These are phyloP conservation scores for Microtus montanus DNA, from an alignment of 2,113 vertebrate species.

Conservation along the genomic window DNA sequence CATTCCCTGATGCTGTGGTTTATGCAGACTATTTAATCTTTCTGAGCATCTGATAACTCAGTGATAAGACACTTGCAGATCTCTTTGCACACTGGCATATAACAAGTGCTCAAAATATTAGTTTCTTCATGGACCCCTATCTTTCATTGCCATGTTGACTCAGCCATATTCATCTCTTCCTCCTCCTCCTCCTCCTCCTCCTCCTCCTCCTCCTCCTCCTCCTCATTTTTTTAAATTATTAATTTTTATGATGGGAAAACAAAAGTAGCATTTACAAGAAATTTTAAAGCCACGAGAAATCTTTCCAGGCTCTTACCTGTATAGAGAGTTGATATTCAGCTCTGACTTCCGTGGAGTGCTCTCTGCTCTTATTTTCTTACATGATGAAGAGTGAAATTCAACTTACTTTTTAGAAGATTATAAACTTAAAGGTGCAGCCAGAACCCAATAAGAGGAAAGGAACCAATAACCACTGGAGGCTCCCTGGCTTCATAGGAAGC, in stretches of 20 bases:
- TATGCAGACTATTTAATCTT: background rate
- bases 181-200: no score
- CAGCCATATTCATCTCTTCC: background rate
- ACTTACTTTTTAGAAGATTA: conserved; percentile 38
- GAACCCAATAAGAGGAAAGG: background rate
- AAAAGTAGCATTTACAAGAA: background rate
- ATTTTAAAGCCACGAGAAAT: background rate
- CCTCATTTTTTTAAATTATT: background rate
- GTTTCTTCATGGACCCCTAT: background rate
- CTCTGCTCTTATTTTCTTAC: conserved; percentile 13
- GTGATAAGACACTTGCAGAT: background rate
- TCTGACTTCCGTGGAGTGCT: background rate
- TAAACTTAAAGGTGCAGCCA: background rate
- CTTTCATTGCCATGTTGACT: background rate
- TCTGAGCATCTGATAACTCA: conserved; percentile 6
- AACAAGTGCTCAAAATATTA: background rate
- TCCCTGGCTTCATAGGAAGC: background rate
- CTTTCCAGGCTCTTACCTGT: background rate
- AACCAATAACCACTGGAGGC: background rate
- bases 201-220: background rate
- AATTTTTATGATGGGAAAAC: background rate
- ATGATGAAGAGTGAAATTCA: background rate
- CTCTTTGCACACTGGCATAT: background rate
- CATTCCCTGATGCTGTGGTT: background rate
- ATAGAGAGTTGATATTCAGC: background rate